A percentile compares a stretch with the other conserved stretches of the same genome.
Conservation (phyloP, 1,140 invertebrate species). For the Leptoteleia sp. region DNA sequence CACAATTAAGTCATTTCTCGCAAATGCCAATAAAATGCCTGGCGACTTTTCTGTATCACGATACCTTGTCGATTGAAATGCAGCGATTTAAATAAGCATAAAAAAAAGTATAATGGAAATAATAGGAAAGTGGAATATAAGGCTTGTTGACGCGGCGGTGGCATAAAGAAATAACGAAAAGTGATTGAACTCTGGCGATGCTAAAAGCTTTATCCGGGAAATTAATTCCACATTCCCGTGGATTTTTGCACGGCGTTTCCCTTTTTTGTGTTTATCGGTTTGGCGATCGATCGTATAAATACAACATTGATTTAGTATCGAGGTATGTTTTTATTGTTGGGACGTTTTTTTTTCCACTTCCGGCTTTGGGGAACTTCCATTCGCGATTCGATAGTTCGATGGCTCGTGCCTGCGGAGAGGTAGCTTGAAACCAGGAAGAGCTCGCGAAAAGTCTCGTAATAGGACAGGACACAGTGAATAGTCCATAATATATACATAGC, state of each 20-base stretch:
- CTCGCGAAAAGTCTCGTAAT: constrained; percentile 71
- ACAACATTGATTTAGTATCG: constrained; percentile 62
- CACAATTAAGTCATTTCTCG: too few species aligned
- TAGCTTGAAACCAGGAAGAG: constrained; percentile 72
- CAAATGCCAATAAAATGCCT: too few species aligned
- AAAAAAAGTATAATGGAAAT: too few species aligned
- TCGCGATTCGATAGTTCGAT: constrained; percentile 69
- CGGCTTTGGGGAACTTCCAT: constrained; percentile 65
- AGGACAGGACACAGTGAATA: constrained; percentile 71
- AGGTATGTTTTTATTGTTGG: constrained; percentile 60
- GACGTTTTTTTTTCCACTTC: constrained; percentile 59
- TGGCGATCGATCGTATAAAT: constrained; percentile 62
- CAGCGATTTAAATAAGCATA: too few species aligned
- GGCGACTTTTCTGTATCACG: too few species aligned
- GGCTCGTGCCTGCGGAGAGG: constrained; percentile 68
- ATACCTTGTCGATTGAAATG: too few species aligned
- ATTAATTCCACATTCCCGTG: constrained; percentile 50
- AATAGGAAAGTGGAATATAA: too few species aligned
- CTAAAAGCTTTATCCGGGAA: constrained; percentile 43
- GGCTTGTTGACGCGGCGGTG: too few species aligned
- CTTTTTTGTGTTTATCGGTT: constrained; percentile 62
- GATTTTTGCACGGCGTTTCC: constrained; percentile 54
- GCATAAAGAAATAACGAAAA: background rate
- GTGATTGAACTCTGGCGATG: constrained; percentile 18
- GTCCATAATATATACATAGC: constrained; percentile 69